These are phyloP conservation scores for Maccullochella peelii DNA, from an alignment of 2,113 vertebrate genomes.

Conservation along the genomic window DNA sequence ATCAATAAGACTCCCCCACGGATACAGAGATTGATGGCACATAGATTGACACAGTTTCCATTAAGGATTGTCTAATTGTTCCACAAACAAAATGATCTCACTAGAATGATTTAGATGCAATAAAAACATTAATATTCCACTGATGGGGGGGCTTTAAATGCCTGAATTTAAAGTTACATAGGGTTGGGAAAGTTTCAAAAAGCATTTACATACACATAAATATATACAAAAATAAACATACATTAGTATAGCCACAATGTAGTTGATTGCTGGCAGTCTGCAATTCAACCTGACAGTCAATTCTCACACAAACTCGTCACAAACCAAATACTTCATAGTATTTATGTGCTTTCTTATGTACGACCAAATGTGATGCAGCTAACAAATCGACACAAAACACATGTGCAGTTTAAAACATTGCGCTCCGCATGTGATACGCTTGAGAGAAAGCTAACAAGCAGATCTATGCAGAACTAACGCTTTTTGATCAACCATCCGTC, in stretches of 20 bases:
- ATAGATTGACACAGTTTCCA: too few species aligned
- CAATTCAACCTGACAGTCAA: not conserved
- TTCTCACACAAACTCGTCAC: not conserved
- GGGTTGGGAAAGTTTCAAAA: too few species aligned
- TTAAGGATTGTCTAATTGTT: too few species aligned
- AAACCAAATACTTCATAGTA: not conserved
- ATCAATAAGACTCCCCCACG: not conserved
- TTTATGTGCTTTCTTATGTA: not conserved
- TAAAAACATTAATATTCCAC: not conserved
- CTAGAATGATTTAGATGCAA: too few species aligned
- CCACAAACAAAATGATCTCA: too few species aligned
- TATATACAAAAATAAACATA: not conserved
- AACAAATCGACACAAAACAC: not conserved
- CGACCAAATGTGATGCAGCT: not conserved
- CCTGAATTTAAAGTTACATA: too few species aligned
- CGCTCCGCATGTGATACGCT: not conserved
- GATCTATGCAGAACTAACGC: conserved; percentile 22
- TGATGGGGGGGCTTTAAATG: not conserved
- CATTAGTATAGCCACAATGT: not conserved
- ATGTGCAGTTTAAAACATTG: conserved; percentile 9
- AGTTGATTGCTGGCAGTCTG: not conserved
- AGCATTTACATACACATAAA: too few species aligned
- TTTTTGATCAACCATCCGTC: conserved; percentile 32
- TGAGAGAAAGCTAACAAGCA: conserved; percentile 37
- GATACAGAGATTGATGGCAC: too few species aligned